Percentiles rank a stretch among this genome's conserved stretches.
Conservation (phyloP, 2,888 invertebrate genomes). For the Drosophila gaucha region DNA sequence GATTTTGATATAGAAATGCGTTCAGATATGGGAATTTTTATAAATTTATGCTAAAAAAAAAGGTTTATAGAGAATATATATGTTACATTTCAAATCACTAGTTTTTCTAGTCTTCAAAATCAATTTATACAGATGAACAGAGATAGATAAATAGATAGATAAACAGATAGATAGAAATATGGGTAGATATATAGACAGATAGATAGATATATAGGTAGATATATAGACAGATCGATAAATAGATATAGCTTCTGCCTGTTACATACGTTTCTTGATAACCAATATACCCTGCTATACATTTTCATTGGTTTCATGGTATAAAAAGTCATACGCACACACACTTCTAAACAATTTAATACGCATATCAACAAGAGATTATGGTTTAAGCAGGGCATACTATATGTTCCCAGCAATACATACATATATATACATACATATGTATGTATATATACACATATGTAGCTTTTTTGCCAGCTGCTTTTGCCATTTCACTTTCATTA, state of each 20-base stretch:
- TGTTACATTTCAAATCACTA: too few species aligned
- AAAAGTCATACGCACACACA: slow-evolving; percentile 4
- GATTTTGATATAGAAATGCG: too few species aligned
- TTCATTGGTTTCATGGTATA: neutral
- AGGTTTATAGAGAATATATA: too few species aligned
- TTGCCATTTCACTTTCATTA: slow-evolving; percentile 67
- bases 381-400: slow-evolving; percentile 4
- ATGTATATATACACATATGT: neutral
- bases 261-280: neutral
- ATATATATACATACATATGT: neutral
- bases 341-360: slow-evolving; percentile 32
- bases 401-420: neutral
- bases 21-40: too few species aligned
- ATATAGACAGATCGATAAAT: neutral
- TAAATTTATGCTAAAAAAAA: too few species aligned
- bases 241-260: neutral
- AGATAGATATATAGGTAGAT: neutral
- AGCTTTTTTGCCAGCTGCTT: slow-evolving; percentile 25
- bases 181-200: neutral
- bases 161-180: neutral
- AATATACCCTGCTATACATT: neutral
- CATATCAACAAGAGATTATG: slow-evolving; percentile 52
- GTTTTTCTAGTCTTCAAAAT: too few species aligned
- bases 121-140: too few species aligned
- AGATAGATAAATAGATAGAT: too few species aligned